These are phyloP conservation scores for Gallinago solitaria DNA, from an alignment of 2,797 vertebrate genomes.

Conservation along the genomic window DNA sequence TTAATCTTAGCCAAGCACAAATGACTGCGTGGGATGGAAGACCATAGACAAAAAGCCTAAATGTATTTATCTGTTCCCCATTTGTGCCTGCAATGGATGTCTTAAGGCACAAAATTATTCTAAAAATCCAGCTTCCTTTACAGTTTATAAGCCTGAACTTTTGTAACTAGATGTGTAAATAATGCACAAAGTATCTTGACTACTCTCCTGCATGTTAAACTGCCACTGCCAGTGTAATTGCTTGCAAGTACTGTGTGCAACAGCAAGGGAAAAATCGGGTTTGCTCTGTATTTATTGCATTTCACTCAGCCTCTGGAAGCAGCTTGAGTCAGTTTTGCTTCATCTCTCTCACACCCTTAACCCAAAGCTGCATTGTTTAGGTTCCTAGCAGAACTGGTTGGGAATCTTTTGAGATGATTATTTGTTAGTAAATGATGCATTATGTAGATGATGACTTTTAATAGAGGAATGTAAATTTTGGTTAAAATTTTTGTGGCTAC, in stretches of 20 bases:
- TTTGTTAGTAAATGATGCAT: background rate
- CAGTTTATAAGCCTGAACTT: background rate
- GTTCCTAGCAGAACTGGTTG: conserved; percentile 1
- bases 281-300: background rate
- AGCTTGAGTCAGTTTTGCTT: conserved; percentile 35
- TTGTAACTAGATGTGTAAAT: background rate
- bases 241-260: conserved; percentile 13
- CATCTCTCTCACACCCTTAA: background rate
- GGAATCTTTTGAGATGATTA: background rate
- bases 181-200: background rate
- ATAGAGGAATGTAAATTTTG: conserved; percentile 11
- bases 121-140: background rate
- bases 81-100: background rate
- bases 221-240: background rate
- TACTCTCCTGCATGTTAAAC: background rate
- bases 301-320: background rate
- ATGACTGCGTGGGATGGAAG: background rate
- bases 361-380: background rate
- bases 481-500: background rate
- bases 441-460: background rate
- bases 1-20: background rate
- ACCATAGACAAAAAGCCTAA: background rate
- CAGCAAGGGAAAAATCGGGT: background rate
- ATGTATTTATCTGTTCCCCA: background rate
- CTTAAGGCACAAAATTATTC: background rate